phyloP scores from a whole-genome alignment of 2,113 vertebrate genomes.

The Macquaria ambigua region DNA sequence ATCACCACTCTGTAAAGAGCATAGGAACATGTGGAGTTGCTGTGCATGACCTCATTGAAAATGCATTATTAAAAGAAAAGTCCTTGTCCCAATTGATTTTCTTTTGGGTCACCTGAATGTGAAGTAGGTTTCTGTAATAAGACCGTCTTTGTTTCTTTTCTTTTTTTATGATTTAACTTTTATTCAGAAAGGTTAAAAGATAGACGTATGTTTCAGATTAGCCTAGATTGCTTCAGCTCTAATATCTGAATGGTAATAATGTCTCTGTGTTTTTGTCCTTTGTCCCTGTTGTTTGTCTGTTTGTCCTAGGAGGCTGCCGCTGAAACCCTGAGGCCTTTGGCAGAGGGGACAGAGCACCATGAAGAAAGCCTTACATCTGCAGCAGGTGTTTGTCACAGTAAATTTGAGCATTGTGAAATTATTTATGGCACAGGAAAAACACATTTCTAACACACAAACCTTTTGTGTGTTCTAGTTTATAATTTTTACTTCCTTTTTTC shows the following conservation, averaged over 20 bases:
- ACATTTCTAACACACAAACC: background rate
- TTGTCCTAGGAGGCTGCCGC: conserved; percentile 72
- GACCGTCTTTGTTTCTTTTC: conserved; percentile 6
- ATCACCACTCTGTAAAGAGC: conserved; percentile 27
- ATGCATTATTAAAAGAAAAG: conserved; percentile 7
- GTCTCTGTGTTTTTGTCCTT: background rate
- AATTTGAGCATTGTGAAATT: background rate
- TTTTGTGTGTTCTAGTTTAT: background rate
- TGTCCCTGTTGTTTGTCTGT: conserved; percentile 20
- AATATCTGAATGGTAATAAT: background rate
- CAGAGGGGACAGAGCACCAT: conserved; percentile 62
- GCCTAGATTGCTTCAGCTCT: background rate
- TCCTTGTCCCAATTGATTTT: conserved; percentile 47
- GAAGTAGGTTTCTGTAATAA: conserved; percentile 59
- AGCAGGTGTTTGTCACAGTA: conserved; percentile 51
- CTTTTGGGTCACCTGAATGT: conserved; percentile 61
- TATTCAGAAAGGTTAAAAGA: background rate
- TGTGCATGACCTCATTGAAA: conserved; percentile 47
- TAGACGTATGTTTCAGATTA: background rate
- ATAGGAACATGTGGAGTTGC: background rate
- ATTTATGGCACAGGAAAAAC: background rate
- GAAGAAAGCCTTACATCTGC: conserved; percentile 37
- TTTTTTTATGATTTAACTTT: conserved; percentile 4
- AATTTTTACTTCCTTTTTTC: background rate
- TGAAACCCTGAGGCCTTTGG: conserved; percentile 77